Evolutionary conservation across 2,797 vertebrate species (phyloP).

Genomic region (Myotis daubentonii): DNA sequence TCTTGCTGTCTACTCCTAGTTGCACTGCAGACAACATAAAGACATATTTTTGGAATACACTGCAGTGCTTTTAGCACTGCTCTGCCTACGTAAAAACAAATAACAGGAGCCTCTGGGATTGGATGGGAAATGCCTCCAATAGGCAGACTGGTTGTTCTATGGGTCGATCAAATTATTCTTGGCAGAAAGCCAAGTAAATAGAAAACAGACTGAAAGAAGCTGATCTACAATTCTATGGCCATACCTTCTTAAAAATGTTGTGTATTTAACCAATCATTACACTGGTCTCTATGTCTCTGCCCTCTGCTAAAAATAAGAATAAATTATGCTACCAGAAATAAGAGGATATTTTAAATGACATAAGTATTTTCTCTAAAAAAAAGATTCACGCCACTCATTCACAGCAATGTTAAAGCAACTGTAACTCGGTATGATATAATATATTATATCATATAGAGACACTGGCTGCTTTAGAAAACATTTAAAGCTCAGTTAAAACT

Average conservation of each 20-base stretch:
- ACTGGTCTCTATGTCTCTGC: background rate
- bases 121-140: slow-evolving; percentile 52
- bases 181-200: slow-evolving; percentile 74
- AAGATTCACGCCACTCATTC: background rate
- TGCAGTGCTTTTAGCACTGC: slow-evolving; percentile 53
- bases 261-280: slow-evolving; percentile 53
- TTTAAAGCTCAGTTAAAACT: slow-evolving; percentile 25
- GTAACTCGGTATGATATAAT: background rate
- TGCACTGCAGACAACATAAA: slow-evolving; percentile 47
- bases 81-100: slow-evolving; percentile 68
- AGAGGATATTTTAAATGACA: background rate
- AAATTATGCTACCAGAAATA: slow-evolving; percentile 21
- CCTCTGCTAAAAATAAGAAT: slow-evolving; percentile 25
- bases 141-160: slow-evolving; percentile 48
- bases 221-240: slow-evolving; percentile 46
- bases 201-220: slow-evolving; percentile 66
- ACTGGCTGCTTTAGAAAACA: slow-evolving; percentile 24
- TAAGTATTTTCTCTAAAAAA: slow-evolving; percentile 13
- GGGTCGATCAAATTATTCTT: slow-evolving; percentile 73
- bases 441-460: background rate
- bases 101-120: slow-evolving; percentile 54
- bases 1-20: slow-evolving; percentile 29
- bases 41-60: slow-evolving; percentile 66
- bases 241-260: slow-evolving; percentile 54
- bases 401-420: slow-evolving; percentile 1